Percentiles rank a stretch among this genome's conserved stretches.
These are phyloP conservation scores for Gastrophysa polygoni DNA, from an alignment of 2,888 invertebrate genomes.

Conservation along the genomic window DNA sequence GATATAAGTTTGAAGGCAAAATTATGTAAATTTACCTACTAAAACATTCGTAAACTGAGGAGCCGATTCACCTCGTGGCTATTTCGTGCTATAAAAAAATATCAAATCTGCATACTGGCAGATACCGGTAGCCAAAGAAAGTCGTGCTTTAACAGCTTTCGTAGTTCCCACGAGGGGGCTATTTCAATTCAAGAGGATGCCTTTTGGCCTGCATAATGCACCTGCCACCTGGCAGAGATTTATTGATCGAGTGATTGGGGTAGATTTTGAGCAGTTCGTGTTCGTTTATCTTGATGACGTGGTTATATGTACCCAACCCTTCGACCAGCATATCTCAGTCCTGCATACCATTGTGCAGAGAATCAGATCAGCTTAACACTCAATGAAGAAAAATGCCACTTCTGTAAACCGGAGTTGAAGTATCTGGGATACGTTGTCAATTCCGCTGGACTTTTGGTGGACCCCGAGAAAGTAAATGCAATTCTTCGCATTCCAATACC, in stretches of 20 bases:
- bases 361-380: conserved; percentile 36
- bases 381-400: no score
- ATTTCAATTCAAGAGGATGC: conserved; percentile 41
- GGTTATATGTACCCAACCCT: conserved; percentile 31
- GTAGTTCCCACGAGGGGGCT: conserved; percentile 39
- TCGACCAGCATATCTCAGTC: conserved; percentile 28
- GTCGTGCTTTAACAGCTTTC: conserved; percentile 40
- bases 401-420: no score
- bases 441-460: no score
- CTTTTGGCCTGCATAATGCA: conserved; percentile 39
- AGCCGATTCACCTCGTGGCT: no score
- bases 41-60: no score
- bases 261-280: conserved; percentile 35
- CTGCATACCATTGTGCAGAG: conserved; percentile 34
- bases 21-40: no score
- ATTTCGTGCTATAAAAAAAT: no score
- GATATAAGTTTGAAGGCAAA: no score
- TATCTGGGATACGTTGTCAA: no score
- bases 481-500: no score
- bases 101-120: conserved; percentile 24
- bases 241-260: conserved; percentile 35
- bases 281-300: conserved; percentile 42
- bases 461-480: no score
- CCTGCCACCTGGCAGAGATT: conserved; percentile 41
- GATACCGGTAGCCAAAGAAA: conserved; percentile 14